phyloP scores from a whole-genome alignment of 2,888 invertebrate species.

The Luperina testacea region DNA sequence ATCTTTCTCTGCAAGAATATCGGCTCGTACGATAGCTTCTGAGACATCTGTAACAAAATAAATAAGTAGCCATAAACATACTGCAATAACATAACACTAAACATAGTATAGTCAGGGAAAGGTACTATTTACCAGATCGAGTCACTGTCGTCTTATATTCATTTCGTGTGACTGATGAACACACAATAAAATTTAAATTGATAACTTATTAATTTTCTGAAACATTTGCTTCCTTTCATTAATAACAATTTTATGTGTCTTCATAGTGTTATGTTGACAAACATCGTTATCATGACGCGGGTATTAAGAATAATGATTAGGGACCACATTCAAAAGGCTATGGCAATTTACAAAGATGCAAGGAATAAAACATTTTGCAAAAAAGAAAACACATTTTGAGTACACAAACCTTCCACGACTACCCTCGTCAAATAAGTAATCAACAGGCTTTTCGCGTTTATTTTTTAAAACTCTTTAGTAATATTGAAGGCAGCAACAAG shows the following conservation, averaged over 20 bases:
- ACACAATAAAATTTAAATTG: not conserved
- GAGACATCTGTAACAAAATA: constrained; percentile 74
- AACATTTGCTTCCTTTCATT: not conserved
- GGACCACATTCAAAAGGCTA: not conserved
- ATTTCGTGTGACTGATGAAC: not conserved
- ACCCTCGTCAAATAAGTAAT: not conserved
- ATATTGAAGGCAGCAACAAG: constrained; percentile 42
- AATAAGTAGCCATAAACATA: not conserved
- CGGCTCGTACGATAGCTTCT: constrained; percentile 81
- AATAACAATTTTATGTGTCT: not conserved
- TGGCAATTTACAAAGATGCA: not conserved
- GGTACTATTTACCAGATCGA: not conserved
- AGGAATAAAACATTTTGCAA: not conserved
- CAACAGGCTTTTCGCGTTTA: constrained; percentile 9
- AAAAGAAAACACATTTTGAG: not conserved
- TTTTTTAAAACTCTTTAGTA: constrained; percentile 6
- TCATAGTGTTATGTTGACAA: not conserved
- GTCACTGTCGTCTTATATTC: not conserved
- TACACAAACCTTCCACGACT: not conserved
- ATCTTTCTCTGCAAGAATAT: constrained; percentile 82
- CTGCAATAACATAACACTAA: not conserved
- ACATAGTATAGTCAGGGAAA: too few relatives aligned
- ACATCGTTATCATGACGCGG: not conserved
- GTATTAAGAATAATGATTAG: not conserved
- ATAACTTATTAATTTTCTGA: not conserved